phyloP scores from a whole-genome alignment of 2,113 vertebrate genomes.

The Eubucco bourcierii region DNA sequence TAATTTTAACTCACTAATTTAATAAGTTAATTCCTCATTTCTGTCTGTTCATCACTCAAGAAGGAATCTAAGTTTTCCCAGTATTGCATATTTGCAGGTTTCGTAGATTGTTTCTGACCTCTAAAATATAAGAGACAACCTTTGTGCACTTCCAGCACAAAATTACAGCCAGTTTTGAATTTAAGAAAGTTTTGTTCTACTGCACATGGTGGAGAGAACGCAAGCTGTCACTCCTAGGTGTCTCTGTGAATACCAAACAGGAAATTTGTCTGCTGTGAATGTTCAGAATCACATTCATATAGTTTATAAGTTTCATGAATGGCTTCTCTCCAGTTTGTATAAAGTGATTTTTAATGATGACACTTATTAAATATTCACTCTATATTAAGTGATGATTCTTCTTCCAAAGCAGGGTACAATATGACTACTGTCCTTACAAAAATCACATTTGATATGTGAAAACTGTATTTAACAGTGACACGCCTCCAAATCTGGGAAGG shows the following conservation, averaged over 20 bases:
- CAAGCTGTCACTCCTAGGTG: neutral
- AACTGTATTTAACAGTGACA: neutral
- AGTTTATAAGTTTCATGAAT: constrained; percentile 20
- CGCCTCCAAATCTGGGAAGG: neutral
- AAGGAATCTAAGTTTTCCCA: neutral
- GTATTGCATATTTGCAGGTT: neutral
- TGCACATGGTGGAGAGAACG: neutral
- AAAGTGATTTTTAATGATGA: constrained; percentile 36
- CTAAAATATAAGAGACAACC: neutral
- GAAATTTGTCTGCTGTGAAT: neutral
- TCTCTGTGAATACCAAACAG: neutral
- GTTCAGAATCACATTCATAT: neutral
- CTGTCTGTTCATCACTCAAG: neutral
- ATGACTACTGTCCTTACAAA: neutral
- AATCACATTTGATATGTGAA: neutral
- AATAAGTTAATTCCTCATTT: neutral
- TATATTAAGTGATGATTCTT: neutral
- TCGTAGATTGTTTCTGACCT: neutral
- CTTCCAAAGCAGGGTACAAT: neutral
- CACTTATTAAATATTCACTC: neutral
- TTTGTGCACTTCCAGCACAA: neutral
- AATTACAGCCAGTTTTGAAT: neutral
- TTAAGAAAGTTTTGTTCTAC: neutral
- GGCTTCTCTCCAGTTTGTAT: neutral
- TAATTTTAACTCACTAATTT: neutral